Base-by-base conservation (phyloP, 2,797 vertebrate species). In the Smutsia temminckii region DNA sequence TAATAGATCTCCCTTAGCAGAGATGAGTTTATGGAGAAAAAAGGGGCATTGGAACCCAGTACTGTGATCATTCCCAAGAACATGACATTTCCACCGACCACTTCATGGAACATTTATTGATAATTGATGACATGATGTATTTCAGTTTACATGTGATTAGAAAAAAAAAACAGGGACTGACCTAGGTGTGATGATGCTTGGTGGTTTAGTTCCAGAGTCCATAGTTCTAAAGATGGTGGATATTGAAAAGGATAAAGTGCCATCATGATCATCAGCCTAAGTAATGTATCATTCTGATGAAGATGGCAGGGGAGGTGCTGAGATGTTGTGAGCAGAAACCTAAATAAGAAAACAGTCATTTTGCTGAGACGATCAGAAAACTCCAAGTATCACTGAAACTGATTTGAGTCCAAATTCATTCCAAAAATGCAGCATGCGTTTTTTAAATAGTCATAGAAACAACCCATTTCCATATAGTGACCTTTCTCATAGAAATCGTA, bases 401-500 rank as follows among this genome's bases (percentile, higher is more conserved):
- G 55, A 93, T 53, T 79, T 86, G 81, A 57, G 40, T 29, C 1
- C 20, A 53, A 63, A 59, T 68, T 85, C 49, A 78, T 46, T 49
- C 34, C 34, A 32, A 72, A 95, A 92, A 68, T 77, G 11, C 6
- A 95, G 32, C 21, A n/a, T 85, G 27, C 8, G 63, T 68, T 88
- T 91, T 90, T 57, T 21, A 86, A 84, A 66, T 68, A 80, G 34
- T 61, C 29, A 74, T 55, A 55, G 16, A 92, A 93, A 91, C 87
- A 91, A 71, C 12, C 57, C 32, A 78, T 93, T 96, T 94, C 34
- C 64, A 96, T 84, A 68, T 7, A 57, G 37, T 83, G 78, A 92
- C 21, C 72, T 95, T 97, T 95, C 46, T 88, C 37, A 90, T 51
- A 40, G 72, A 93, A 78, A 75, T 93, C 46, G 57, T 63, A 79